Conservation (phyloP, 2,888 invertebrate species). For the Xylophagus ater region DNA sequence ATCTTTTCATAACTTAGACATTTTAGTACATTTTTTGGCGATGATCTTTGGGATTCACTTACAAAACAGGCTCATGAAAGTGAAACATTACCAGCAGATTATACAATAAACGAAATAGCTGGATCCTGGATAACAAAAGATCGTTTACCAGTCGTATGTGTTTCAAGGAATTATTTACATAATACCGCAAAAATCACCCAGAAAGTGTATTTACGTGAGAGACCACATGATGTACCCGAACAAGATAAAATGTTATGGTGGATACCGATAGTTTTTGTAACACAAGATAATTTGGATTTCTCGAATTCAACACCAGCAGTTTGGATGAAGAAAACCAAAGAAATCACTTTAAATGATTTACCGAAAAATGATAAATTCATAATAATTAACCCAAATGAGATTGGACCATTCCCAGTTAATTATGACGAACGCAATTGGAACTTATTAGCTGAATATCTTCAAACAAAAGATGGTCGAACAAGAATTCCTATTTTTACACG, state of each 20-base stretch:
- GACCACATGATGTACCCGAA: slow-evolving; percentile 60
- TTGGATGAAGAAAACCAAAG: slow-evolving; percentile 53
- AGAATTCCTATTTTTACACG: slow-evolving; percentile 56
- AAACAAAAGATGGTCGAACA: slow-evolving; percentile 42
- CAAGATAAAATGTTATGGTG: slow-evolving; percentile 62
- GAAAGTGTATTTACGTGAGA: slow-evolving; percentile 60
- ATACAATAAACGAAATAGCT: slow-evolving; percentile 59
- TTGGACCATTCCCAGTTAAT: slow-evolving; percentile 73
- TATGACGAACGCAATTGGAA: slow-evolving; percentile 71
- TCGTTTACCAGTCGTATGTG: slow-evolving; percentile 62
- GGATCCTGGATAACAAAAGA: slow-evolving; percentile 75
- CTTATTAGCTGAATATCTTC: slow-evolving; percentile 53
- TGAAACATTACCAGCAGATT: slow-evolving; percentile 42
- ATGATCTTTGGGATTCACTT: slow-evolving; percentile 67
- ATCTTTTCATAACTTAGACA: slow-evolving; percentile 45
- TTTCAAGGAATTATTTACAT: slow-evolving; percentile 53
- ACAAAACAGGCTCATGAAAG: slow-evolving; percentile 55
- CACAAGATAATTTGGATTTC: slow-evolving; percentile 49
- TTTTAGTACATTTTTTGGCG: slow-evolving; percentile 63
- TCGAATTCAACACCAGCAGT: slow-evolving; percentile 43
- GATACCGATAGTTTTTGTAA: slow-evolving; percentile 55
- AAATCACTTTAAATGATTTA: slow-evolving; percentile 44
- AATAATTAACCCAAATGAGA: slow-evolving; percentile 74
- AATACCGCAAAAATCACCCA: slow-evolving; percentile 47
- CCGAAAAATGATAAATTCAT: slow-evolving; percentile 53